Percentiles rank a stretch among this genome's conserved stretches.
phyloP scores from a whole-genome alignment of 2,888 invertebrate genomes.

The Eudasyphora cyanicolor region DNA sequence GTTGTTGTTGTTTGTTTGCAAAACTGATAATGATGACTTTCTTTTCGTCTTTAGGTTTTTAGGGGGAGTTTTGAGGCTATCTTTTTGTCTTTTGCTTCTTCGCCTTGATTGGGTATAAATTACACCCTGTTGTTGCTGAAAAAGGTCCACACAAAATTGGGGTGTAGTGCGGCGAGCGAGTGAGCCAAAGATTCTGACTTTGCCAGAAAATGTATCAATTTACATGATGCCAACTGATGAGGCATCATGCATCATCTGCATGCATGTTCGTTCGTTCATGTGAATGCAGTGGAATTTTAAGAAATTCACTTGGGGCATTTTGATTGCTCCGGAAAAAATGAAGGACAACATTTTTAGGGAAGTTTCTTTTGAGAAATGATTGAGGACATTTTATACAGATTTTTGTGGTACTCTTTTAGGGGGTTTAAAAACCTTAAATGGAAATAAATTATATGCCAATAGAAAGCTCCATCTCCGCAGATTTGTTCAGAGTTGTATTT shows the following conservation, averaged over 20 bases:
- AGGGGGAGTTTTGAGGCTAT: conserved; percentile 46
- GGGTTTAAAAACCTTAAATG: too few relatives aligned
- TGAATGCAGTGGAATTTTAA: too few relatives aligned
- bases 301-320: neutral
- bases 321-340: neutral
- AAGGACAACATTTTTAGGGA: too few relatives aligned
- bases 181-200: neutral
- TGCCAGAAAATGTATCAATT: conserved; percentile 59
- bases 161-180: conserved; percentile 25
- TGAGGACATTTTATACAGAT: too few relatives aligned
- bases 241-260: conserved; percentile 36
- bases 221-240: conserved; percentile 56
- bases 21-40: conserved; percentile 36
- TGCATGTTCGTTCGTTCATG: neutral
- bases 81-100: neutral
- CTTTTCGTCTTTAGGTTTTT: neutral
- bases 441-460: too few relatives aligned
- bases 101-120: conserved; percentile 52
- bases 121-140: conserved; percentile 45
- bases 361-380: too few relatives aligned
- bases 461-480: too few relatives aligned
- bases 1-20: conserved; percentile 1
- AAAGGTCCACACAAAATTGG: neutral
- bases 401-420: too few relatives aligned
- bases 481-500: too few relatives aligned